Conservation (phyloP, 1,140 invertebrate species). For the Diuraphis noxia region DNA sequence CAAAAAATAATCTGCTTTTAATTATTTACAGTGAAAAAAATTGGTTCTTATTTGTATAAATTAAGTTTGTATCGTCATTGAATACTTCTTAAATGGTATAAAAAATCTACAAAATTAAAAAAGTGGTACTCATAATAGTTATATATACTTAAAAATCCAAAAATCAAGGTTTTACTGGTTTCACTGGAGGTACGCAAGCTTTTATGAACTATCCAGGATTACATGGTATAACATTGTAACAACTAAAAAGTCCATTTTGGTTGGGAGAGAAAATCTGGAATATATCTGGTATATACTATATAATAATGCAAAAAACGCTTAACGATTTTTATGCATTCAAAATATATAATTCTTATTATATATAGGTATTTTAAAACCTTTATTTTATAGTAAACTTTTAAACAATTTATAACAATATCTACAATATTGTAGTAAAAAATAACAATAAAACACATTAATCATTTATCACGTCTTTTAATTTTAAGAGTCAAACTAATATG, state of each 20-base stretch:
- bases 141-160: no score
- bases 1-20: no score
- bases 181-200: neutral
- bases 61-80: no score
- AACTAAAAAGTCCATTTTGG: neutral
- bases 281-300: no score
- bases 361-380: neutral
- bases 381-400: neutral
- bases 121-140: no score
- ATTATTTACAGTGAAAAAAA: no score
- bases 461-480: neutral
- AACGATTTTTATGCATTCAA: neutral
- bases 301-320: neutral
- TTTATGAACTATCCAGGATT: neutral
- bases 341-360: neutral
- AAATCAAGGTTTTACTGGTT: no score
- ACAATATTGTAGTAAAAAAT: neutral
- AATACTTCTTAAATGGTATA: no score
- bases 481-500: neutral
- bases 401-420: neutral
- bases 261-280: neutral
- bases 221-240: neutral
- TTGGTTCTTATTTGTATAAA: no score
- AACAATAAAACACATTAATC: neutral
- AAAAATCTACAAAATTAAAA: no score